Evolutionary conservation across 2,113 vertebrate species (phyloP), one percentile per base, ranked within the genome.

Genomic region (Dasyprocta punctata): DNA sequence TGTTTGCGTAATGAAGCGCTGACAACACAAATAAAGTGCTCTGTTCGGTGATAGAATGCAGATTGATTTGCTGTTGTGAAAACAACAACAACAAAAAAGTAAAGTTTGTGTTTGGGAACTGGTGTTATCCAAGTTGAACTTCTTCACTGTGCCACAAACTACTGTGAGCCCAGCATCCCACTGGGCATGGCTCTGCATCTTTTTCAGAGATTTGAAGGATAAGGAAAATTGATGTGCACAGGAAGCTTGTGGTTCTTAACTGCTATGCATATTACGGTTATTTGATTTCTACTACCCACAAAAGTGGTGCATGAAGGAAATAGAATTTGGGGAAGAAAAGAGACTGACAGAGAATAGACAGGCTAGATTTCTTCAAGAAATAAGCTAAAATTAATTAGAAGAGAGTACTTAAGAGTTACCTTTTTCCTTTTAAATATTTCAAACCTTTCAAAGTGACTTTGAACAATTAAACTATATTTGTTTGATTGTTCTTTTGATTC

Each of bases 111-210:
- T 17, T 44, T 30, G 24, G 44, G 13, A 14, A 36, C 0, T 11
- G 1, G 5, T 2, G 49, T 91, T 52, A 49, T 14, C 20, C 36
- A 49, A 33, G 8, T 3, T 61, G 7, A 67, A 69, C 88, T 84
- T 69, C 60, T 77, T 92, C 19, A 9, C 38, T 52, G 26, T 91
- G 61, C 8, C 11, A 36, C 13, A 67, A 69, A 19, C 1, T 22
- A 73, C 22, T 41, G 38, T 38, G 7, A 28, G 20, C 4, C 12
- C 41, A 58, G 38, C 33, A 41, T 36, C 78, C 16, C 17, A 33
- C 0, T 12, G 2, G 2, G 5, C 11, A 11, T 89, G 44, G 13
- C 30, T 86, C 28, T 24, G 4, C 0, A 28, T 47, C 19, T 1
- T 8, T 8, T 80, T 19, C 41, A 73, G 36, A 49, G 24, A 38